These are phyloP conservation scores for Myathropa florea DNA, from an alignment of 2,888 invertebrate species.

Conservation along the genomic window DNA sequence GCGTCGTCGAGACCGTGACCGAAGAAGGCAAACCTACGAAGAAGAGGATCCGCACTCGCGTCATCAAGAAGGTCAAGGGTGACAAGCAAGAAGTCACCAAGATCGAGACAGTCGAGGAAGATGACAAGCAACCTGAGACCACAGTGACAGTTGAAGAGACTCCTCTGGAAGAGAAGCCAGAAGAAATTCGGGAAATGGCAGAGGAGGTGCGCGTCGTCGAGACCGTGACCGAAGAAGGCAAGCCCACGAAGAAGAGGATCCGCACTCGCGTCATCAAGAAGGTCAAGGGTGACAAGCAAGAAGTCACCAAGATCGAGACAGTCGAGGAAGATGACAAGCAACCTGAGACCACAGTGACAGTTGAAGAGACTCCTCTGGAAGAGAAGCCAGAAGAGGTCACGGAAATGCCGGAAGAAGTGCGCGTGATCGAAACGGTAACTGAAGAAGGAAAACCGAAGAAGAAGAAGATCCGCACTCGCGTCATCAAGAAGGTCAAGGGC, in stretches of 20 bases:
- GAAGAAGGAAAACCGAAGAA: conserved; percentile 46
- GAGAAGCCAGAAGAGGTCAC: conserved; percentile 10
- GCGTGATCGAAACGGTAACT: background rate
- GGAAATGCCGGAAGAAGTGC: conserved; percentile 33
- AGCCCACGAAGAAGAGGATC: conserved; percentile 29
- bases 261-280: conserved; percentile 29
- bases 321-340: conserved; percentile 37
- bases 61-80: conserved; percentile 33
- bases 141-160: conserved; percentile 29
- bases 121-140: conserved; percentile 23
- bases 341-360: conserved; percentile 32
- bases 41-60: conserved; percentile 74
- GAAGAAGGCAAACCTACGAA: conserved; percentile 75
- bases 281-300: conserved; percentile 31
- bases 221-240: conserved; percentile 13
- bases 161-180: conserved; percentile 17
- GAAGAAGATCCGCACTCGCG: conserved; percentile 38
- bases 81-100: conserved; percentile 35
- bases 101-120: conserved; percentile 28
- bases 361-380: conserved; percentile 17
- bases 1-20: conserved; percentile 72
- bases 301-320: conserved; percentile 31
- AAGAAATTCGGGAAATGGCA: conserved; percentile 8
- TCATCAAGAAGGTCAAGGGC: conserved; percentile 46
- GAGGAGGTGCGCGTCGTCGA: conserved; percentile 19